Evolutionary conservation across 2,888 invertebrate species (phyloP), one percentile per base, ranked within the genome.

Genomic region (Lathronympha strigana): DNA sequence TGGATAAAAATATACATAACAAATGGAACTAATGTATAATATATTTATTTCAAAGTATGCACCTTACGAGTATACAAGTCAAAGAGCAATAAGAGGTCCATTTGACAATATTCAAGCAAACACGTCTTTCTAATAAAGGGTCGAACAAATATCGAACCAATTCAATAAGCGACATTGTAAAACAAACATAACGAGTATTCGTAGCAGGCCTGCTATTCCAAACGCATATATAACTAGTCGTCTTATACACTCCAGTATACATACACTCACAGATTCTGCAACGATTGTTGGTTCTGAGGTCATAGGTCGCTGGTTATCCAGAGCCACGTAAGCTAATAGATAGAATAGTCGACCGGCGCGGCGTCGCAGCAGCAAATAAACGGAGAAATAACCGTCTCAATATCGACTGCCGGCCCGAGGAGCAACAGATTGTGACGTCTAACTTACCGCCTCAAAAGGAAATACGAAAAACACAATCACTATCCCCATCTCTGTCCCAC

Each of bases 331-430:
- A 47, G 47, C n/a, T n/a, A n/a, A n/a, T n/a, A 23, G n/a, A 47
- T 6, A 2, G 5, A 47, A 47, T 47, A 23, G 4, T 47, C n/a
- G 47, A n/a, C 47, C 68, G 67, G 60, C 69, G 69, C 69, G 63
- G 57, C 70, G 66, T 63, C 64, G 67, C 47, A 68, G 64, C 66
- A 72, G 70, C 76, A 75, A 79, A 81, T 78, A 81, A 79, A 79
- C 77, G 73, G 74, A 70, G 70, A 73, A 78, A 78, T 80, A 78
- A 77, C 73, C 73, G 74, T 76, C 76, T 78, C 80, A 79, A 78
- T 82, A 79, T 75, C 73, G 69, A 58, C 66, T 49, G 38, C 47
- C 69, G 69, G 51, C 60, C 23, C 53, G 58, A 31, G 63, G 21
- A 71, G 73, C 72, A 73, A 72, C 72, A 72, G 73, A 71, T 72